These are phyloP conservation scores for Tanypteryx hageni DNA, from an alignment of 2,888 invertebrate genomes.

Conservation along the genomic window DNA sequence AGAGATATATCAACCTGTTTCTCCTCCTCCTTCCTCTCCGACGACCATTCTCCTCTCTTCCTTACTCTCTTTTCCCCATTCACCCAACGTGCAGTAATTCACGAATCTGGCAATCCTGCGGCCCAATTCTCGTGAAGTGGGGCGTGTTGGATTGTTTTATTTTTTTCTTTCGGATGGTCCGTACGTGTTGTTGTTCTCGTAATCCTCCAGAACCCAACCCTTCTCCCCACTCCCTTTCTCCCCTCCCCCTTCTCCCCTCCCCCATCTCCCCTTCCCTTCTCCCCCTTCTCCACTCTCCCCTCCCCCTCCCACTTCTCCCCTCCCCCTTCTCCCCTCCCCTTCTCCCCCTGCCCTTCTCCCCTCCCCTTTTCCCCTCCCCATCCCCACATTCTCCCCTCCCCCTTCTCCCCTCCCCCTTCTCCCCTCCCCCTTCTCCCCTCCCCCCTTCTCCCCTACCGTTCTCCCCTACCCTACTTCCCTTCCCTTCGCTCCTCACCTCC, in stretches of 20 bases:
- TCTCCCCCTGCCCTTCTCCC: background rate
- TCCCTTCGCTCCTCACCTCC: too few species aligned
- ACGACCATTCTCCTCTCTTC: background rate
- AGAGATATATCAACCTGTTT: background rate
- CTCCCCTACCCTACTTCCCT: too few species aligned
- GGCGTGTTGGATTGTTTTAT: background rate
- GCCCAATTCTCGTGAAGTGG: slow-evolving; percentile 4
- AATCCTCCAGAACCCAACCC: background rate
- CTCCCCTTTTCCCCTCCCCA: too few species aligned
- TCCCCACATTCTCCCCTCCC: too few species aligned
- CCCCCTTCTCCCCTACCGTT: background rate
- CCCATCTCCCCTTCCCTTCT: background rate
- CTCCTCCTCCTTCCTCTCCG: background rate
- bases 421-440: background rate
- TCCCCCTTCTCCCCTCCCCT: background rate
- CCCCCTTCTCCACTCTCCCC: background rate
- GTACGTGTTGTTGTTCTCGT: background rate
- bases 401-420: too few species aligned
- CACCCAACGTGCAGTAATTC: background rate
- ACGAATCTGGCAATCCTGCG: background rate
- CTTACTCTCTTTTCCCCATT: too few species aligned
- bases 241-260: too few species aligned
- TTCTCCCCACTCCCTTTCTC: background rate
- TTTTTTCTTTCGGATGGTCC: background rate
- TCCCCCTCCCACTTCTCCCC: too few species aligned